Evolutionary conservation across 2,888 invertebrate genomes (phyloP).

Genomic region (Synergus gifuensis): DNA sequence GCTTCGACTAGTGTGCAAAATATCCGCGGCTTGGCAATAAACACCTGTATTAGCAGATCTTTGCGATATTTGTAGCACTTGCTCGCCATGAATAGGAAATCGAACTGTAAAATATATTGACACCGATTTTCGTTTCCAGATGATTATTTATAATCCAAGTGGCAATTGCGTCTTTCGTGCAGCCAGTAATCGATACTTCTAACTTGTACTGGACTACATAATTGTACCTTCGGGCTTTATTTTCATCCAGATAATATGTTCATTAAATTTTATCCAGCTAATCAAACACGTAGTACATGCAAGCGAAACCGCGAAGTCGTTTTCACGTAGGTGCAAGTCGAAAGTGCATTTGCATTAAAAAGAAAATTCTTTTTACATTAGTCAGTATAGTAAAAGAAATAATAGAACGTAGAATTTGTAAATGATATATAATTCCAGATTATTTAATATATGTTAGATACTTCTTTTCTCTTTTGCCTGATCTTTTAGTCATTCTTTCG

Average conservation of each 20-base stretch:
- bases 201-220: not conserved
- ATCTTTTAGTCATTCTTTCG: not conserved
- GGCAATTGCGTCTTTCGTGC: slow-evolving; percentile 3
- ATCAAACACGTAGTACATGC: slow-evolving; percentile 19
- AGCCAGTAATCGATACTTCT: not conserved
- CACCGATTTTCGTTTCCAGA: not conserved
- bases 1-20: slow-evolving; percentile 48
- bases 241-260: slow-evolving; percentile 41
- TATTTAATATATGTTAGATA: too few species aligned
- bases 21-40: slow-evolving; percentile 48
- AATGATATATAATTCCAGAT: not conserved
- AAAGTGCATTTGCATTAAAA: slow-evolving; percentile 6
- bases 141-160: not conserved
- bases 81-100: not conserved
- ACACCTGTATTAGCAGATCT: slow-evolving; percentile 50
- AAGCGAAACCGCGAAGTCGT: not conserved
- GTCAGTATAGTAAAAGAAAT: not conserved
- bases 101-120: not conserved
- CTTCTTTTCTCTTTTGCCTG: not conserved
- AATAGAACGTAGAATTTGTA: slow-evolving; percentile 6
- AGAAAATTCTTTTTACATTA: not conserved
- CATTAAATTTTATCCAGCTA: slow-evolving; percentile 38
- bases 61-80: slow-evolving; percentile 50
- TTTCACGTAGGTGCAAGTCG: not conserved
- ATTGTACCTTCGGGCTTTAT: slow-evolving; percentile 39